Conservation (phyloP, 2,797 vertebrate species). For the Enteromius afrohamiltoni region DNA sequence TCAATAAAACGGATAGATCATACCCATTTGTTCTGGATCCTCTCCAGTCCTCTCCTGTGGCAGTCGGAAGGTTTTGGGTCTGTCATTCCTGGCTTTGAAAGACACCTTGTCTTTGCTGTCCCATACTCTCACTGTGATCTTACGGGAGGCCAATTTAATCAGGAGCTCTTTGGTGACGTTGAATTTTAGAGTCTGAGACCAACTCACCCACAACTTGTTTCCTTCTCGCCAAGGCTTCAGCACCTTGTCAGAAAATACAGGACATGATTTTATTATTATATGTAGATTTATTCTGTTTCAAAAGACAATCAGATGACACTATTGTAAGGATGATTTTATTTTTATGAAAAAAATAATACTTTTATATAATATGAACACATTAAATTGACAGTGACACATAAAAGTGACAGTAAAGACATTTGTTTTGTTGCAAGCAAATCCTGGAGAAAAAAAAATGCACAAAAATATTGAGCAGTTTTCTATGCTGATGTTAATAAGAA, state of each 20-base stretch:
- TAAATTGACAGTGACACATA: not conserved
- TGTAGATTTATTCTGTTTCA: not conserved
- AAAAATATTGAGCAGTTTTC: not conserved
- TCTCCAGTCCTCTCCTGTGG: conserved; percentile 54
- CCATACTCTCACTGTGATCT: conserved; percentile 79
- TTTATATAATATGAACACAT: not conserved
- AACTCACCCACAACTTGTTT: conserved; percentile 80
- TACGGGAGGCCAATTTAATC: conserved; percentile 78
- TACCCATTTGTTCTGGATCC: conserved; percentile 57
- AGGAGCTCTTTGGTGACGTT: conserved; percentile 76
- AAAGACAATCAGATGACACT: not conserved
- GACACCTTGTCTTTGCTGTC: conserved; percentile 77
- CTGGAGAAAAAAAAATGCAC: not conserved
- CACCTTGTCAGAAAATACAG: conserved; percentile 67
- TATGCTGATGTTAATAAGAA: not conserved
- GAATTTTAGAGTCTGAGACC: conserved; percentile 76
- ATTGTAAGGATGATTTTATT: not conserved
- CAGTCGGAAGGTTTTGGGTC: conserved; percentile 60
- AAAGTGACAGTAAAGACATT: not conserved
- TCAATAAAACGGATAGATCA: not conserved
- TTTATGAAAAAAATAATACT: not conserved
- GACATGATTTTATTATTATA: not conserved
- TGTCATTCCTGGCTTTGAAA: conserved; percentile 69
- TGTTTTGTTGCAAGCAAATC: not conserved
- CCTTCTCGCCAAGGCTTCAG: conserved; percentile 80